phyloP scores from a whole-genome alignment of 2,888 invertebrate species.

The Psylliodes chrysocephalus region DNA sequence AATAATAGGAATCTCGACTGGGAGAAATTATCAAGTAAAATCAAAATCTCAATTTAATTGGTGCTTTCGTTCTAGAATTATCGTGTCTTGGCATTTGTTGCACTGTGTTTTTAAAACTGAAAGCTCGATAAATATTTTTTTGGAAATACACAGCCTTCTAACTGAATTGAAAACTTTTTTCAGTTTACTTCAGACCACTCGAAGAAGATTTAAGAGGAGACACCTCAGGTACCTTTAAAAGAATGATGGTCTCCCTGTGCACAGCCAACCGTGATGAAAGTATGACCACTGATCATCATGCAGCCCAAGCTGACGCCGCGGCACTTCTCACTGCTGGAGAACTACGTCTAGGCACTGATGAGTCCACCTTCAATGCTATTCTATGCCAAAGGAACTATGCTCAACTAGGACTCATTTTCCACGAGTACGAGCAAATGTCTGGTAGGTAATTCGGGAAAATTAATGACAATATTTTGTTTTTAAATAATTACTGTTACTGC shows the following conservation, averaged over 20 bases:
- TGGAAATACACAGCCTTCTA: too few species aligned
- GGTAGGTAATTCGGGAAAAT: slow-evolving; percentile 67
- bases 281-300: slow-evolving; percentile 30
- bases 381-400: slow-evolving; percentile 80
- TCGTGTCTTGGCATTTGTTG: too few species aligned
- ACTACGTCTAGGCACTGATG: slow-evolving; percentile 80
- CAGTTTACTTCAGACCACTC: slow-evolving; percentile 45
- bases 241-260: slow-evolving; percentile 48
- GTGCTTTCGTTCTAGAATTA: too few species aligned
- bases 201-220: slow-evolving; percentile 47
- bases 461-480: too few species aligned
- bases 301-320: slow-evolving; percentile 45
- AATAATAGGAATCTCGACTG: too few species aligned
- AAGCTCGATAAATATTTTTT: too few species aligned
- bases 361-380: slow-evolving; percentile 84
- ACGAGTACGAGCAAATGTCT: slow-evolving; percentile 78
- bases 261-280: slow-evolving; percentile 44
- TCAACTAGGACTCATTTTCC: slow-evolving; percentile 68
- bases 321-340: slow-evolving; percentile 55
- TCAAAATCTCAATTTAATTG: too few species aligned
- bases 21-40: too few species aligned
- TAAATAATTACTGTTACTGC: too few species aligned
- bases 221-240: slow-evolving; percentile 46
- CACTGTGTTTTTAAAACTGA: too few species aligned
- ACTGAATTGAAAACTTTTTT: too few species aligned